A percentile compares a stretch with the other conserved stretches of the same genome.
These are phyloP conservation scores for Leucophora obtusa DNA, from an alignment of 2,888 invertebrate species.

Conservation along the genomic window DNA sequence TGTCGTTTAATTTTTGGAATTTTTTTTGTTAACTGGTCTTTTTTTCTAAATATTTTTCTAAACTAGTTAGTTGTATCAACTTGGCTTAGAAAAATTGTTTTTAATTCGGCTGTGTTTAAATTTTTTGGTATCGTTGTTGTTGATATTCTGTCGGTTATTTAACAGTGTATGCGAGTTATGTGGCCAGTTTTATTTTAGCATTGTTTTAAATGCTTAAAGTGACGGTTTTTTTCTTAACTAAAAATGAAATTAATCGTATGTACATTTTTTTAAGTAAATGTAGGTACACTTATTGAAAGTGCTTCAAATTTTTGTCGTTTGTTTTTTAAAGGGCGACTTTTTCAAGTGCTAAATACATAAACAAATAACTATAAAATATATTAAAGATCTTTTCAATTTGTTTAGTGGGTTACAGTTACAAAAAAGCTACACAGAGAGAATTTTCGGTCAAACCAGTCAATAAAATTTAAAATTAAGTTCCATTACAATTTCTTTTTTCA, in stretches of 20 bases:
- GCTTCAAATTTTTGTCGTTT: slow-evolving; percentile 13
- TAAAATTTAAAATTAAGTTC: no score
- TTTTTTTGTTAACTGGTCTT: slow-evolving; percentile 7
- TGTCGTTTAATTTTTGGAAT: slow-evolving; percentile 19
- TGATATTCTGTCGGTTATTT: slow-evolving; percentile 59
- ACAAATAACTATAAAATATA: not conserved
- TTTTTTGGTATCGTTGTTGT: slow-evolving; percentile 6
- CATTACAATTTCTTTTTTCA: no score
- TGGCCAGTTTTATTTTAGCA: slow-evolving; percentile 14
- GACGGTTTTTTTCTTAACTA: slow-evolving; percentile 20
- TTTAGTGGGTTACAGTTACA: slow-evolving; percentile 4
- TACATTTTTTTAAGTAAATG: not conserved
- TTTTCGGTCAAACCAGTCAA: not conserved
- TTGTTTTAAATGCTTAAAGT: slow-evolving; percentile 15
- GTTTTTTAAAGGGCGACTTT: not conserved
- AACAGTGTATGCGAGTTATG: slow-evolving; percentile 39
- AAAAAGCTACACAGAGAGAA: not conserved
- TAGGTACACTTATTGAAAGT: slow-evolving; percentile 18
- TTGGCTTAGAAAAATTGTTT: slow-evolving; percentile 16
- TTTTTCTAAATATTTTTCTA: slow-evolving; percentile 25
- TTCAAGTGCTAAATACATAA: not conserved
- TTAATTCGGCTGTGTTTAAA: slow-evolving; percentile 13
- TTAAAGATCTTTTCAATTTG: slow-evolving; percentile 20
- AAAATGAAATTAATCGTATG: not conserved
- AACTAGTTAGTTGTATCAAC: slow-evolving; percentile 39